These are phyloP conservation scores for Poecilus cupreus DNA, from an alignment of 2,888 invertebrate genomes.

Conservation along the genomic window DNA sequence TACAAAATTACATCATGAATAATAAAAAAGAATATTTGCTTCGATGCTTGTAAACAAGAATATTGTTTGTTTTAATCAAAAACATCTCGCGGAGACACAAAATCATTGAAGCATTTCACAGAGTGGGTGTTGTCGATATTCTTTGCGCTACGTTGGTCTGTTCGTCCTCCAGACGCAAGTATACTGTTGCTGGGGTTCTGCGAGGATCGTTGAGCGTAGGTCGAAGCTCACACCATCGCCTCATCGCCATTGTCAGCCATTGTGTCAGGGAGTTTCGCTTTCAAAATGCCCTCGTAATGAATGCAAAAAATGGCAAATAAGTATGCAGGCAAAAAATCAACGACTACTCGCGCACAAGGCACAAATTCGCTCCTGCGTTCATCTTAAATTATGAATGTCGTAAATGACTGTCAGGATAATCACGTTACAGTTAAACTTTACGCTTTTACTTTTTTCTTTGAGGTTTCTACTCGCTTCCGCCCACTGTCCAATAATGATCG, in stretches of 20 bases:
- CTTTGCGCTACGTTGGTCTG: too few species aligned
- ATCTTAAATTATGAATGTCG: slow-evolving; percentile 52
- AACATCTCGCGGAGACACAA: too few species aligned
- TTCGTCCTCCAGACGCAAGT: too few species aligned
- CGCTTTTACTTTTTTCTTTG: slow-evolving; percentile 29
- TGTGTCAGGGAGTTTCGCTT: slow-evolving; percentile 38
- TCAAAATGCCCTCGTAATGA: slow-evolving; percentile 46
- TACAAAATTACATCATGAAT: too few species aligned
- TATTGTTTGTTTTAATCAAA: slow-evolving; percentile 6
- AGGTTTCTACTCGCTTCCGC: not conserved
- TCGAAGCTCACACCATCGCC: not conserved
- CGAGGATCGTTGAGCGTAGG: not conserved
- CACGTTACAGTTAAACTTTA: slow-evolving; percentile 49
- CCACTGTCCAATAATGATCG: slow-evolving; percentile 12
- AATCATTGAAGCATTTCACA: too few species aligned
- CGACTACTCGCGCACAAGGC: slow-evolving; percentile 18
- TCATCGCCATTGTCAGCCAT: slow-evolving; percentile 28
- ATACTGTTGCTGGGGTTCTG: too few species aligned
- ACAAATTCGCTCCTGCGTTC: not conserved
- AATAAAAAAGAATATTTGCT: too few species aligned
- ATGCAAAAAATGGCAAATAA: slow-evolving; percentile 50
- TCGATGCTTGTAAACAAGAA: not conserved
- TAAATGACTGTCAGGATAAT: slow-evolving; percentile 53
- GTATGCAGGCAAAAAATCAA: slow-evolving; percentile 38
- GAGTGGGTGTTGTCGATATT: too few species aligned